A percentile compares a stretch with the other conserved stretches of the same genome.
phyloP scores from a whole-genome alignment of 1,140 invertebrate genomes.

The Glomeris maerens region DNA sequence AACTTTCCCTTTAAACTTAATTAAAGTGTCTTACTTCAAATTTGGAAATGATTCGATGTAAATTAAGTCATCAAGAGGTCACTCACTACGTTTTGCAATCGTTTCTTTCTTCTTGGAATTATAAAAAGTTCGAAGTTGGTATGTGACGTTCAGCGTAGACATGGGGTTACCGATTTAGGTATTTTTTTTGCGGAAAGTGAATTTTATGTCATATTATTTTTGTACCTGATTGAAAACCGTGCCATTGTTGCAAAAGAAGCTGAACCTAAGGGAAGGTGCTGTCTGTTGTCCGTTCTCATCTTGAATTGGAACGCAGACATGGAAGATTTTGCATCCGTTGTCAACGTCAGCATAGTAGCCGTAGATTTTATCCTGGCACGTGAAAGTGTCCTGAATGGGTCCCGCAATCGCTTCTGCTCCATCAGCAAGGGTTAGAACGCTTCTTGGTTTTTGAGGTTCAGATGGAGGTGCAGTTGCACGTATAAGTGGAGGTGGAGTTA shows the following conservation, averaged over 20 bases:
- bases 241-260: conserved; percentile 26
- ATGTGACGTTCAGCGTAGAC: background rate
- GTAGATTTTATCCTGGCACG: conserved; percentile 20
- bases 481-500: too few species aligned
- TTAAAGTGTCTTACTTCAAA: background rate
- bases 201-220: too few species aligned
- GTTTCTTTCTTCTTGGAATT: background rate
- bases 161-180: background rate
- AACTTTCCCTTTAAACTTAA: background rate
- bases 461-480: too few species aligned
- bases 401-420: conserved; percentile 20
- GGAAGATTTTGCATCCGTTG: conserved; percentile 29
- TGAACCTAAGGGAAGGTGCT: background rate
- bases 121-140: background rate
- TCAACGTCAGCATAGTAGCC: conserved; percentile 27
- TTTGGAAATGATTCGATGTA: background rate
- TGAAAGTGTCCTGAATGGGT: conserved; percentile 18
- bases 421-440: conserved; percentile 21
- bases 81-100: background rate
- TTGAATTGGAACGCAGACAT: conserved; percentile 25
- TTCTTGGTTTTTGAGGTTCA: background rate
- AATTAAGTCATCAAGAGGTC: background rate
- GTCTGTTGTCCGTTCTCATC: conserved; percentile 16
- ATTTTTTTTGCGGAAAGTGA: too few species aligned
- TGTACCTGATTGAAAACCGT: conserved; percentile 26